These are phyloP conservation scores for Eleginops maclovinus DNA, from an alignment of 2,113 vertebrate species.

Conservation along the genomic window DNA sequence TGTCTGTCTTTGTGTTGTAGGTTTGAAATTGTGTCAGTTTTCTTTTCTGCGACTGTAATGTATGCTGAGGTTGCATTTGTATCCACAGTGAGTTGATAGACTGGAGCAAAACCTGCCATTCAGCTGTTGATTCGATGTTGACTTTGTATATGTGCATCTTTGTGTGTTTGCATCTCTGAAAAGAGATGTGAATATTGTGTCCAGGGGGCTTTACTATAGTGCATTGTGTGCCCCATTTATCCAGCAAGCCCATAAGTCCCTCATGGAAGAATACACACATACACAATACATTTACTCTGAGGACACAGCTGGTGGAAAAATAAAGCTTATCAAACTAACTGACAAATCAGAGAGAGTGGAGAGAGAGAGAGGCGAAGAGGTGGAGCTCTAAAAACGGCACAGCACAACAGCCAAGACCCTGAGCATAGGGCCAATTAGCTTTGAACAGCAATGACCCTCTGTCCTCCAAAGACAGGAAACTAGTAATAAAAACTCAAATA, in stretches of 20 bases:
- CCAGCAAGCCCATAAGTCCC: constrained; percentile 16
- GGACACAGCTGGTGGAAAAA: constrained; percentile 62
- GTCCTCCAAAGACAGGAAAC: constrained; percentile 9
- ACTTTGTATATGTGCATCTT: neutral
- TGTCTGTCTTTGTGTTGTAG: constrained; percentile 18
- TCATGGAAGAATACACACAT: constrained; percentile 32
- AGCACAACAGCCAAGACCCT: constrained; percentile 25
- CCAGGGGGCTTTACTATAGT: constrained; percentile 12
- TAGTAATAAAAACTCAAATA: neutral
- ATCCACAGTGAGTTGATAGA: constrained; percentile 31
- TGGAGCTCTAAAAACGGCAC: constrained; percentile 24
- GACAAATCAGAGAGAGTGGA: constrained; percentile 19
- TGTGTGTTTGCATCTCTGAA: constrained; percentile 9
- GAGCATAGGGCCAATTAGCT: constrained; percentile 10
- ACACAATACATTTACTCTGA: constrained; percentile 42
- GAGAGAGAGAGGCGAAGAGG: neutral
- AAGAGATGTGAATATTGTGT: constrained; percentile 19
- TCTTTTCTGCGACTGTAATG: constrained; percentile 21
- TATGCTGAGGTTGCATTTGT: constrained; percentile 45
- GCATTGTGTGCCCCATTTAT: constrained; percentile 53
- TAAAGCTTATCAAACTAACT: constrained; percentile 53
- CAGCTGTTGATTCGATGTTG: constrained; percentile 27
- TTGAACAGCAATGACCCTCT: neutral
- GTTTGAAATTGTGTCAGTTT: constrained; percentile 34
- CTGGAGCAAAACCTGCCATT: constrained; percentile 18